Evolutionary conservation across 53 echinoderm and acorn worm genomes (phyloP).

Genomic region (Pentamera pediparva): DNA sequence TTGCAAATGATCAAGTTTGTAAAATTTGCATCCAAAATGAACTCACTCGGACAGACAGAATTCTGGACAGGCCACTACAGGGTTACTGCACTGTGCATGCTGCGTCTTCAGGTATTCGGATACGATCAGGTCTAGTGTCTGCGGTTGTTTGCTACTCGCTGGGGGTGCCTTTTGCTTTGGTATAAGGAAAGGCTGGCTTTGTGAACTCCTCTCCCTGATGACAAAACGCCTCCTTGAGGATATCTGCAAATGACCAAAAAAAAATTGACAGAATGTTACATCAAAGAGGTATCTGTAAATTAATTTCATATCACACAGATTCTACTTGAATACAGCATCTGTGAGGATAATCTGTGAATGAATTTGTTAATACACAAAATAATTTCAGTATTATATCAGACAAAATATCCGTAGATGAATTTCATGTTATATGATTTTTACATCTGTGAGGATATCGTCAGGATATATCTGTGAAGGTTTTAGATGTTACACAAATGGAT

Average conservation of each 20-base stretch:
- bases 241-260: background rate
- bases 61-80: slow-evolving; percentile 84
- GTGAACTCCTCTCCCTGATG: slow-evolving; percentile 65
- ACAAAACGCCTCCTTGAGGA: slow-evolving; percentile 47
- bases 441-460: too few relatives aligned
- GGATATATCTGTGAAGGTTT: too few relatives aligned
- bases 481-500: too few relatives aligned
- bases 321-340: too few relatives aligned
- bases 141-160: slow-evolving; percentile 43
- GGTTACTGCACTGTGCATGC: slow-evolving; percentile 91
- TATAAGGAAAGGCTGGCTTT: slow-evolving; percentile 38
- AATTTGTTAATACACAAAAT: too few relatives aligned
- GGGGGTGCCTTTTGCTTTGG: slow-evolving; percentile 31
- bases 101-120: slow-evolving; percentile 87
- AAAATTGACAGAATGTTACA: background rate
- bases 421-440: too few relatives aligned
- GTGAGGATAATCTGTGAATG: too few relatives aligned
- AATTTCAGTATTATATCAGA: too few relatives aligned
- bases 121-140: slow-evolving; percentile 76
- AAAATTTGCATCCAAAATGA: too few relatives aligned
- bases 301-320: background rate
- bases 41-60: slow-evolving; percentile 95
- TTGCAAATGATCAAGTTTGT: background rate
- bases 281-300: background rate
- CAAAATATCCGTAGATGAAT: too few relatives aligned